Evolutionary conservation across 2,888 invertebrate species (phyloP).

Genomic region (Calephelis perditalis): DNA sequence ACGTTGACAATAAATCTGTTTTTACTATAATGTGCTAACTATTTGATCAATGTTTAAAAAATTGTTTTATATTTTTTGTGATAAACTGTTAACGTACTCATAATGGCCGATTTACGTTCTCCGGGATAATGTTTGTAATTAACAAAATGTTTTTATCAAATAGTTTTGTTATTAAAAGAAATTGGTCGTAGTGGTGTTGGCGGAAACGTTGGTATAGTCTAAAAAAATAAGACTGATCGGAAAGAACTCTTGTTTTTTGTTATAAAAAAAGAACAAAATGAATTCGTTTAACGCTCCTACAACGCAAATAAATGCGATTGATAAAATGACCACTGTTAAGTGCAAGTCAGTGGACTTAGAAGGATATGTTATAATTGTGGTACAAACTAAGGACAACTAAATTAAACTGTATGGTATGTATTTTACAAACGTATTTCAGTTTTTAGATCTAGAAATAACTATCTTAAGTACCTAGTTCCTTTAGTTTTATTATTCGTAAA

Average conservation of each 20-base stretch:
- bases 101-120: constrained; percentile 56
- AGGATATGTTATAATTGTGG: constrained; percentile 96
- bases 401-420: constrained; percentile 92
- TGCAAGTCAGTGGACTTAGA: constrained; percentile 89
- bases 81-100: constrained; percentile 26
- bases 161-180: constrained; percentile 48
- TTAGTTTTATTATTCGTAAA: too few relatives aligned
- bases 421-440: not conserved
- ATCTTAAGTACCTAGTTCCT: too few relatives aligned
- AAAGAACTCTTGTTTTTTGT: constrained; percentile 19
- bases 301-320: constrained; percentile 67
- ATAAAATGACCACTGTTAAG: constrained; percentile 72
- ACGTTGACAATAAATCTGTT: constrained; percentile 4
- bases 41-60: constrained; percentile 14
- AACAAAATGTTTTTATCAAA: constrained; percentile 52
- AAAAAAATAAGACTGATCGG: constrained; percentile 16
- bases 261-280: constrained; percentile 44
- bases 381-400: constrained; percentile 95
- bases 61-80: constrained; percentile 20
- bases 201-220: constrained; percentile 58
- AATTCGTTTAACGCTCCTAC: constrained; percentile 71
- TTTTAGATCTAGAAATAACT: too few relatives aligned
- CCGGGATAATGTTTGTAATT: constrained; percentile 57
- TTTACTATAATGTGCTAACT: not conserved
- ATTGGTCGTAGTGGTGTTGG: constrained; percentile 71